phyloP scores from a whole-genome alignment of 2,797 vertebrate species.

The Pantherophis alleghaniensis region DNA sequence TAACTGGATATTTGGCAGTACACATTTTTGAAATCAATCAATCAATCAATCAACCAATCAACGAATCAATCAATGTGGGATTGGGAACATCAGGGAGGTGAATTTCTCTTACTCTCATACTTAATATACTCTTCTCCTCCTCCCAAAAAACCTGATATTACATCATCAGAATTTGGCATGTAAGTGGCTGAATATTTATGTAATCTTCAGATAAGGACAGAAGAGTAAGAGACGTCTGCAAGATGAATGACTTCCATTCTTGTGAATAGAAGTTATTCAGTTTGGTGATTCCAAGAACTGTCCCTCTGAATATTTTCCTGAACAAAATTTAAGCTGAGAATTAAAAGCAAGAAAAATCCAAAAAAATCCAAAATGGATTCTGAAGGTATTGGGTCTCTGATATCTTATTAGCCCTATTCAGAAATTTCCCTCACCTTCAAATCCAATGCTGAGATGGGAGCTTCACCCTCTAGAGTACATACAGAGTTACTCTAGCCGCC shows the following conservation, averaged over 20 bases:
- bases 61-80: not conserved
- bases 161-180: not conserved
- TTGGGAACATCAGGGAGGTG: not conserved
- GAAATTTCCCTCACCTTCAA: not conserved
- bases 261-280: not conserved
- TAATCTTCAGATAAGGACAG: not conserved
- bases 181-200: not conserved
- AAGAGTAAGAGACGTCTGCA: not conserved
- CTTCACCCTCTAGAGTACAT: not conserved
- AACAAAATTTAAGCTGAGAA: not conserved
- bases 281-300: not conserved
- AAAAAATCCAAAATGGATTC: not conserved
- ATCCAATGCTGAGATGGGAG: not conserved
- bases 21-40: not conserved
- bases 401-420: not conserved
- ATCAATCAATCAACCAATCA: too few species aligned
- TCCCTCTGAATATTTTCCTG: not conserved
- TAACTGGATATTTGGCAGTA: not conserved
- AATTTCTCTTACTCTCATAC: not conserved
- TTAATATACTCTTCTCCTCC: not conserved
- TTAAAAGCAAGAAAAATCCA: not conserved
- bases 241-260: not conserved
- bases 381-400: not conserved
- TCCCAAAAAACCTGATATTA: not conserved
- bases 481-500: too few species aligned